Base-by-base conservation (phyloP, 2,888 invertebrate species). In the Azorinus chamasolen region DNA sequence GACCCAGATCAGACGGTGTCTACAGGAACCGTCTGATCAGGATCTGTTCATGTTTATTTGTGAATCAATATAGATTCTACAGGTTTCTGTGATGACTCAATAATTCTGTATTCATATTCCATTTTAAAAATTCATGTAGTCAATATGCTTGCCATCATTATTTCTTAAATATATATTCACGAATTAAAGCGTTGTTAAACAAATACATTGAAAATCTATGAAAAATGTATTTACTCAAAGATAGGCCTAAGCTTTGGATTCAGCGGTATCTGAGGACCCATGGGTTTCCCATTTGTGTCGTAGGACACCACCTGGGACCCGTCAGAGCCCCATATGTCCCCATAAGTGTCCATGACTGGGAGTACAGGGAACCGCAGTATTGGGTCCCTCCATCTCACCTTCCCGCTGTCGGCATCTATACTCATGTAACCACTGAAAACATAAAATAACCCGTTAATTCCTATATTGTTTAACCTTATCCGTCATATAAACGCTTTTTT, bases 301-400 rank as follows among this genome's bases (percentile, higher is more conserved):
- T 84, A 83, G 57, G 76, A 83, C 27, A 83, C 72, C 14, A 89
- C 62, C n/a, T 71, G 70, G n/a, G 50, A 58, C 3, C 85, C 85
- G 59, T 89, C 87, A 3, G 84, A 82, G 4, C 88, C 89, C 51
- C 87, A 86, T 53, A 87, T 54, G 48, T 80, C 83, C 2, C 89
- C 89, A 25, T 61, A 66, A 20, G 78, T 66, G 43, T 84, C 86
- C 81, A 89, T 73, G 14, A 89, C 58, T 1, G 89, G 89, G 12
- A 89, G 79, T 10, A 83, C 59, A 0, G 89, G 88, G 18, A 77
- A 63, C 10, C 79, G 70, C 39, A 88, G 74, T 14, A 83, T 73
- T 2, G 46, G 58, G 37, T 80, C 82, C 8, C 79, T 69, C 89
- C 89, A 89, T 18, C 45, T 14, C 5, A 80, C 57, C 8, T 48